Base-by-base conservation (phyloP, 2,888 invertebrate genomes). In the Tachina grossa region DNA sequence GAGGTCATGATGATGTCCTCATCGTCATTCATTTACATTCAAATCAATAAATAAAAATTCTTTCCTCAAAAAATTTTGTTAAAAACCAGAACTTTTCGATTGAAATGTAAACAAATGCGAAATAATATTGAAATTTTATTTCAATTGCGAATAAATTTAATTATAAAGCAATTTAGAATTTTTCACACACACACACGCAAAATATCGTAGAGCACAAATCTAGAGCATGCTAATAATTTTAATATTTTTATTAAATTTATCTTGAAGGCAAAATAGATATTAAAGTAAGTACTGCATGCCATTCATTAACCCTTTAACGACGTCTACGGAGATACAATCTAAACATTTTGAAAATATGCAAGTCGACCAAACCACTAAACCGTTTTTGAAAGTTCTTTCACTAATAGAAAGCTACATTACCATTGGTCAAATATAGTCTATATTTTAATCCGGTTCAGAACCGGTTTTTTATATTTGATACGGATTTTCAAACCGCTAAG, bases 121-220 rank as follows among this genome's bases (percentile, higher is more conserved):
- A 59, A 19, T 49, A 39, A 43, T 22, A 66, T n/a, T 57, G 5
- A 47, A 77, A 77, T 57, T 31, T 0, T 43, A 81, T 47, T 69
- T 69, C n/a, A 39, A 82, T 75, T 75, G 61, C 39, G 69, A 75
- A 75, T 82, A 45, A 53, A 47, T 75, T 53, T 16, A 69, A 47
- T 82, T 81, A 47, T 63, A 69, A 75, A 75, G 68, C 47, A 53
- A 55, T 68, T 49, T n/a, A 41, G 39, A 57, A 13, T 76, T 45
- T 63, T 47, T 1, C 10, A 57, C 14, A 49, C 9, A 63, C 55
- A 61, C 43, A 45, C 14, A 57, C n/a, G n/a, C 11, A 1, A 51
- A 16, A 16, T 49, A 39, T 68, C 9, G 68, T 11, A 49, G 55
- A 3, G 55, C 14, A 43, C 9, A 45, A 57, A 31, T 31, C 9